A percentile compares a stretch with the other conserved stretches of the same genome.
These are phyloP conservation scores for Cranoglanis bouderius DNA, from an alignment of 2,113 vertebrate species.

Conservation along the genomic window DNA sequence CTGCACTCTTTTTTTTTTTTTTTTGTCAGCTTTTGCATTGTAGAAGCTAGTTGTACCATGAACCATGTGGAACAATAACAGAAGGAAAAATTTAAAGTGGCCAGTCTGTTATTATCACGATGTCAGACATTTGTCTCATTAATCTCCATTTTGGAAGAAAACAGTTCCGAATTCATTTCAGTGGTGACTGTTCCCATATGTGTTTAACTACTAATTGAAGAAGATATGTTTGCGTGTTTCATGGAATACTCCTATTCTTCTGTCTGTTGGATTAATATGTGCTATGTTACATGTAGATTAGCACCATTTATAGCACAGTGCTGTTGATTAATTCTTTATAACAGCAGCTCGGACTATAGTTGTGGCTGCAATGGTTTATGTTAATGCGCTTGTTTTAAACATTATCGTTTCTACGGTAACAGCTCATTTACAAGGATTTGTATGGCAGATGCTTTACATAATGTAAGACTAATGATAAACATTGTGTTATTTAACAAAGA, in stretches of 20 bases:
- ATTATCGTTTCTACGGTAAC: neutral
- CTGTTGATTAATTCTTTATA: neutral
- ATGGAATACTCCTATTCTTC: neutral
- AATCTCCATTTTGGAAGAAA: neutral
- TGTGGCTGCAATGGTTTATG: neutral
- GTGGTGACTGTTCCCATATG: conserved; percentile 4
- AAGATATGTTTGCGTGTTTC: neutral
- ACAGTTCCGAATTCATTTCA: neutral
- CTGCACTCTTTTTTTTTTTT: too few relatives aligned
- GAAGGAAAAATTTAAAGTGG: neutral
- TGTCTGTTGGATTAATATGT: conserved; percentile 2
- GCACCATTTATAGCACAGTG: neutral
- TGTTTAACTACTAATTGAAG: neutral
- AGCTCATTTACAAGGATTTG: too few relatives aligned
- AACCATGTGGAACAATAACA: neutral
- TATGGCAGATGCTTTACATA: too few relatives aligned
- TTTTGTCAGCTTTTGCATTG: neutral
- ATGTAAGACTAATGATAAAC: too few relatives aligned
- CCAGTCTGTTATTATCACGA: neutral
- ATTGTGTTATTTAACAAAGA: too few relatives aligned
- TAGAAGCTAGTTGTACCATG: neutral
- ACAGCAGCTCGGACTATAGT: neutral
- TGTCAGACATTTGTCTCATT: neutral
- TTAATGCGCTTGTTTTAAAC: neutral
- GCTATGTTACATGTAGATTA: neutral